Conservation (phyloP, 2,797 vertebrate genomes). For the Furcifer pardalis region DNA sequence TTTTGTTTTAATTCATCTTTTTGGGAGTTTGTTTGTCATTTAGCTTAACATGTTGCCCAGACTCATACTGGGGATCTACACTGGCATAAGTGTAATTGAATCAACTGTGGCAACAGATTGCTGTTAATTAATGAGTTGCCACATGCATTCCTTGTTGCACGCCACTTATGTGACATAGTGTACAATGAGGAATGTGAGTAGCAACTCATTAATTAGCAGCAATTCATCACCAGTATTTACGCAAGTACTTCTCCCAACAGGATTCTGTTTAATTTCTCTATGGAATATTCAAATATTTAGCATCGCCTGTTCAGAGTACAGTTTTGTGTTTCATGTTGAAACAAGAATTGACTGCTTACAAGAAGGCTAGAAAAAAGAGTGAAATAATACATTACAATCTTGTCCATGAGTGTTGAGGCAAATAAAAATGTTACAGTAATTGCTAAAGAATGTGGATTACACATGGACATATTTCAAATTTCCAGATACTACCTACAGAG, state of each 20-base stretch:
- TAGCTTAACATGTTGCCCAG: neutral
- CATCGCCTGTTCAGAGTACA: neutral
- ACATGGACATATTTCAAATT: slow-evolving; percentile 10
- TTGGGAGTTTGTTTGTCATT: neutral
- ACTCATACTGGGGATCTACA: too few relatives aligned
- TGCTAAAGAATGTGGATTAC: neutral
- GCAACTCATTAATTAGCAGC: too few relatives aligned
- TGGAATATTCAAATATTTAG: neutral
- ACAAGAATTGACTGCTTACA: neutral
- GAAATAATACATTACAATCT: neutral
- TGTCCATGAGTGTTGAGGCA: neutral
- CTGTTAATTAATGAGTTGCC: too few relatives aligned
- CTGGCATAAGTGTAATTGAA: too few relatives aligned
- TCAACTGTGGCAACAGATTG: too few relatives aligned
- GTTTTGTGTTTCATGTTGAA: neutral
- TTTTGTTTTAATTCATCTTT: neutral
- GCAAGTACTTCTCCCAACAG: too few relatives aligned
- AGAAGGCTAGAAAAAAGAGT: neutral
- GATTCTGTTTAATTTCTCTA: too few relatives aligned
- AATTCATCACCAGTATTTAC: too few relatives aligned
- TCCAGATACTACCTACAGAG: slow-evolving; percentile 35
- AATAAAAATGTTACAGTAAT: neutral
- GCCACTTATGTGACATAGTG: too few relatives aligned
- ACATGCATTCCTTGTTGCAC: too few relatives aligned
- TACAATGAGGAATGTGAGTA: too few relatives aligned